A percentile compares a stretch with the other conserved stretches of the same genome.
Conservation (phyloP, 2,888 invertebrate species). For the Glaucopsyche alexis region DNA sequence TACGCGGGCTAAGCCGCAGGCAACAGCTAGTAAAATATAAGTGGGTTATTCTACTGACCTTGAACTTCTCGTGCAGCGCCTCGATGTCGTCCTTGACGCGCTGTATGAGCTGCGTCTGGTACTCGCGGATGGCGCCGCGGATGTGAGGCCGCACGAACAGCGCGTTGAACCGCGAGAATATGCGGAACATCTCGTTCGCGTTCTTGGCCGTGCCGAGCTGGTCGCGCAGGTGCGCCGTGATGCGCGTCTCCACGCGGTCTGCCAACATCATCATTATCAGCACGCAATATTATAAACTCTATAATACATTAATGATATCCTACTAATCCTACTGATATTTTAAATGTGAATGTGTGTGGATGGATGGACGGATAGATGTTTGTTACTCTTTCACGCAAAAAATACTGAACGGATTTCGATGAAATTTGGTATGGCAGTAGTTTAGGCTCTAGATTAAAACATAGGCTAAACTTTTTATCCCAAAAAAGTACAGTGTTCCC, state of each 20-base stretch:
- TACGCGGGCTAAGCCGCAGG: too few species aligned
- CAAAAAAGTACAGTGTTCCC: too few species aligned
- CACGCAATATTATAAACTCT: not conserved
- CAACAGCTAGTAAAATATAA: too few species aligned
- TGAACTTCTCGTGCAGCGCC: slow-evolving; percentile 98
- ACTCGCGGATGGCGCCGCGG: slow-evolving; percentile 98
- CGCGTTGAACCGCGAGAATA: slow-evolving; percentile 98
- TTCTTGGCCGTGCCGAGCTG: slow-evolving; percentile 99
- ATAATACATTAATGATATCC: too few species aligned
- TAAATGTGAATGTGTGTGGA: too few species aligned
- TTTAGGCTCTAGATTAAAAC: too few species aligned
- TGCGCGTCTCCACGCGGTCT: slow-evolving; percentile 97
- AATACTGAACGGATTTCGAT: too few species aligned
- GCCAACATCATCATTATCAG: not conserved
- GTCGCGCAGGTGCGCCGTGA: slow-evolving; percentile 97
- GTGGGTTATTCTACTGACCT: slow-evolving; percentile 79
- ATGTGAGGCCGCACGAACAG: slow-evolving; percentile 99
- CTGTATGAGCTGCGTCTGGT: slow-evolving; percentile 99
- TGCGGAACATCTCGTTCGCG: slow-evolving; percentile 99
- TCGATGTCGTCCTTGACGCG: slow-evolving; percentile 99
- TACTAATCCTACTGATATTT: too few species aligned
- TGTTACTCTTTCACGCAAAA: too few species aligned
- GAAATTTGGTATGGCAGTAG: too few species aligned
- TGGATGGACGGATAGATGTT: too few species aligned
- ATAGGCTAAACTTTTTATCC: too few species aligned